Evolutionary conservation across 2,888 invertebrate species (phyloP).

Genomic region (Argynnis bischoffii): DNA sequence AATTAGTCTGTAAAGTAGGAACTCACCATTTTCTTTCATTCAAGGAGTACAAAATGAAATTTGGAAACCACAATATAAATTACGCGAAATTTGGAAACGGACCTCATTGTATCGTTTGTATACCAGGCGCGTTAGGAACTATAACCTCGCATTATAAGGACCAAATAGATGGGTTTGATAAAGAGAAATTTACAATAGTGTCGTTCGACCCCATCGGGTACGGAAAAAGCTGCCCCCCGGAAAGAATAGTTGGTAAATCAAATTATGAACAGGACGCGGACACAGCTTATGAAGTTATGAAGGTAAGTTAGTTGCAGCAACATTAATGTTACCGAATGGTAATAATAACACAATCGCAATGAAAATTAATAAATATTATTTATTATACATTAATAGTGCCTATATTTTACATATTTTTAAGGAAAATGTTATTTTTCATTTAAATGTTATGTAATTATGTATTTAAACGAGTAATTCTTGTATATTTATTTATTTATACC

Average conservation of each 20-base stretch:
- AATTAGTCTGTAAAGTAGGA: too few species aligned
- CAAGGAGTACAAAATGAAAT: constrained; percentile 24
- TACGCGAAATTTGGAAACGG: constrained; percentile 31
- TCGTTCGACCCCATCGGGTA: constrained; percentile 85
- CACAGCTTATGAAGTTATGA: constrained; percentile 27
- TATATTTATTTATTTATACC: too few species aligned
- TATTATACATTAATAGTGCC: too few species aligned
- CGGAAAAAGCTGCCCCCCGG: constrained; percentile 86
- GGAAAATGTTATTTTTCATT: too few species aligned
- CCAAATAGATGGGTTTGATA: constrained; percentile 83
- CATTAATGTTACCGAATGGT: too few species aligned
- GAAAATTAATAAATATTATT: too few species aligned
- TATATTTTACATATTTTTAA: too few species aligned
- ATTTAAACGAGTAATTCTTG: too few species aligned
- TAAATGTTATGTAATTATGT: too few species aligned
- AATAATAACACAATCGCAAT: too few species aligned
- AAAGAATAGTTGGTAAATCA: constrained; percentile 2
- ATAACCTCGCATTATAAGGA: constrained; percentile 53
- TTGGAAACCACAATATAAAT: constrained; percentile 24
- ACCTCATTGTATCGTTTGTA: constrained; percentile 19
- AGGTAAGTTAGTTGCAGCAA: constrained; percentile 8
- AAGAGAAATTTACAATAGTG: constrained; percentile 76
- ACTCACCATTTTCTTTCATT: constrained; percentile 17
- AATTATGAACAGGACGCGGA: constrained; percentile 21
- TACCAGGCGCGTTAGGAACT: constrained; percentile 27